Evolutionary conservation across 2,113 vertebrate species (phyloP).

Genomic region (Illadopsis cleaveri): DNA sequence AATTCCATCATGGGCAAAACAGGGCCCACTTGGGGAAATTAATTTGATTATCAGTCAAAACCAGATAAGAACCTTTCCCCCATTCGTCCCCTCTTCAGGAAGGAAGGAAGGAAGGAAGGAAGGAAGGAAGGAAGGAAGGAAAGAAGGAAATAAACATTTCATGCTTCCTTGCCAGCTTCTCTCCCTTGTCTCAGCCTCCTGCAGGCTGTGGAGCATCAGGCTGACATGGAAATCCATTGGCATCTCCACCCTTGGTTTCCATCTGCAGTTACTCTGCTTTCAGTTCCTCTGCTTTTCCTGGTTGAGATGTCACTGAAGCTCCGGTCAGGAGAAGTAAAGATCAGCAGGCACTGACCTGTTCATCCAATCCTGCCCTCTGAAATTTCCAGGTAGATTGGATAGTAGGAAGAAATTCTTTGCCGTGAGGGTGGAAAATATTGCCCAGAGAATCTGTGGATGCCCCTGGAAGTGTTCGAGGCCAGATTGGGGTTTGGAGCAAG

Average conservation of each 20-base stretch:
- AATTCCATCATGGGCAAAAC: not conserved
- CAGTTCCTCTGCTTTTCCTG: not conserved
- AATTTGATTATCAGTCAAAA: not conserved
- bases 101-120: not conserved
- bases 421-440: not conserved
- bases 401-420: not conserved
- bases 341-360: not conserved
- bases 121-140: no score
- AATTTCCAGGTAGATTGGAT: not conserved
- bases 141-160: not conserved
- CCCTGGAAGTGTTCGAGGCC: not conserved
- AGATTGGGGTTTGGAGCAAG: not conserved
- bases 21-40: accelerated
- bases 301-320: not conserved
- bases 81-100: accelerated
- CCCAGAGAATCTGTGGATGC: not conserved
- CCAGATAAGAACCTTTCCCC: not conserved
- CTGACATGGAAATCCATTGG: not conserved
- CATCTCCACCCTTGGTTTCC: not conserved
- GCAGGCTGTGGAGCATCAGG: not conserved
- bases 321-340: not conserved
- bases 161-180: not conserved
- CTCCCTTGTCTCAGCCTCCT: not conserved
- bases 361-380: not conserved
- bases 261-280: not conserved